Conservation (phyloP, 2,888 invertebrate species). For the Apotomis capreana region DNA sequence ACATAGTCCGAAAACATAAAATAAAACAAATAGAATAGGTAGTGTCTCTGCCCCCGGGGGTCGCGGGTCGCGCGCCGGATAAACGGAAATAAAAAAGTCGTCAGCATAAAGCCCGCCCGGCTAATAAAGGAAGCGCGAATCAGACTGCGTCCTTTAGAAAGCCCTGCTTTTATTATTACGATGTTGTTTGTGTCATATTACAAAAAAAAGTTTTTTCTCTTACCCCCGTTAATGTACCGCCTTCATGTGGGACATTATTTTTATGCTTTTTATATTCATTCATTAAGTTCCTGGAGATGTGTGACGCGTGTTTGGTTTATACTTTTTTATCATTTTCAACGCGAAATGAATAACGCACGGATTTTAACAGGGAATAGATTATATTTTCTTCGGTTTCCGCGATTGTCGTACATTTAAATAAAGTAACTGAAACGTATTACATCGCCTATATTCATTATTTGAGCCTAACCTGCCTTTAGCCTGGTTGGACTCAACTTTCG, state of each 20-base stretch:
- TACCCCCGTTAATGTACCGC: slow-evolving; percentile 32
- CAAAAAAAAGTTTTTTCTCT: slow-evolving; percentile 50
- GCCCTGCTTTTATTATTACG: slow-evolving; percentile 73
- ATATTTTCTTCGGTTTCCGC: too few species aligned
- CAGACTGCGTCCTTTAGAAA: slow-evolving; percentile 56
- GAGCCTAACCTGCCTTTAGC: too few species aligned
- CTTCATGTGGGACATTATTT: slow-evolving; percentile 24
- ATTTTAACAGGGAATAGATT: too few species aligned
- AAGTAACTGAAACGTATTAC: too few species aligned
- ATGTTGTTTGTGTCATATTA: slow-evolving; percentile 66
- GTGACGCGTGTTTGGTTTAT: slow-evolving; percentile 2
- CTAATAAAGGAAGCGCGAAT: slow-evolving; percentile 76
- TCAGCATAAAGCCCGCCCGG: slow-evolving; percentile 69
- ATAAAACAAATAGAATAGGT: slow-evolving; percentile 43
- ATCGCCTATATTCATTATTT: too few species aligned
- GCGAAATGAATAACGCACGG: too few species aligned
- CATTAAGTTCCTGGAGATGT: slow-evolving; percentile 12
- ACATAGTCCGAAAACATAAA: too few species aligned
- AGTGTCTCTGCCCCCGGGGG: slow-evolving; percentile 33
- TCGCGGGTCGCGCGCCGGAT: slow-evolving; percentile 53
- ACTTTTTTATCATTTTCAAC: too few species aligned
- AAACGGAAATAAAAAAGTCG: slow-evolving; percentile 78
- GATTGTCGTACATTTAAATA: too few species aligned
- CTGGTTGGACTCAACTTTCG: too few species aligned
- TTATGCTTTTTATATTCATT: slow-evolving; percentile 34